phyloP scores from a whole-genome alignment of 1,140 invertebrate genomes.

The Danaus plexippus region DNA sequence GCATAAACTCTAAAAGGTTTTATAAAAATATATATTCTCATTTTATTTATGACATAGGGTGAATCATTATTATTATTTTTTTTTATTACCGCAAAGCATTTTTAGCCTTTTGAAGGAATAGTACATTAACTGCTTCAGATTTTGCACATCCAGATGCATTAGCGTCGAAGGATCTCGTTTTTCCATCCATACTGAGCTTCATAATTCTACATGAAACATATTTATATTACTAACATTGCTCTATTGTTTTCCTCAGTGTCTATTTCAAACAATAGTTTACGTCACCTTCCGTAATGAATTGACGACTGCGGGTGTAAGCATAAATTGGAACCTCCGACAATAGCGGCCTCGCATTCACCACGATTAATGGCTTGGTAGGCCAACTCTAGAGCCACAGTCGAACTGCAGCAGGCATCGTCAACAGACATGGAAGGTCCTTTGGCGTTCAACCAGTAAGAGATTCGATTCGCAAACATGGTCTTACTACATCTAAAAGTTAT shows the following conservation, averaged over 20 bases:
- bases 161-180: slow-evolving; percentile 86
- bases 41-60: neutral
- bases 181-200: slow-evolving; percentile 80
- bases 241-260: neutral
- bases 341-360: slow-evolving; percentile 87
- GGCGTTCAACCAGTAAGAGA: slow-evolving; percentile 83
- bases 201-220: slow-evolving; percentile 58
- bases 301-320: slow-evolving; percentile 89
- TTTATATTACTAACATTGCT: no score
- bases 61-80: neutral
- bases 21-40: slow-evolving; percentile 4
- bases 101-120: slow-evolving; percentile 86
- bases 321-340: slow-evolving; percentile 89
- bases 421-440: slow-evolving; percentile 86
- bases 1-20: slow-evolving; percentile 74
- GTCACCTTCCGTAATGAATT: slow-evolving; percentile 82
- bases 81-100: slow-evolving; percentile 76
- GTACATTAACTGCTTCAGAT: slow-evolving; percentile 79
- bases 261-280: neutral
- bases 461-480: slow-evolving; percentile 91
- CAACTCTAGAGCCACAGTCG: slow-evolving; percentile 86
- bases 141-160: slow-evolving; percentile 78
- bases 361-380: slow-evolving; percentile 83
- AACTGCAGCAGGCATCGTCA: slow-evolving; percentile 93
- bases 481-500: slow-evolving; percentile 77